A percentile compares a stretch with the other conserved stretches of the same genome.
Conservation (phyloP, 2,113 vertebrate species). For the Muntiacus reevesi region DNA sequence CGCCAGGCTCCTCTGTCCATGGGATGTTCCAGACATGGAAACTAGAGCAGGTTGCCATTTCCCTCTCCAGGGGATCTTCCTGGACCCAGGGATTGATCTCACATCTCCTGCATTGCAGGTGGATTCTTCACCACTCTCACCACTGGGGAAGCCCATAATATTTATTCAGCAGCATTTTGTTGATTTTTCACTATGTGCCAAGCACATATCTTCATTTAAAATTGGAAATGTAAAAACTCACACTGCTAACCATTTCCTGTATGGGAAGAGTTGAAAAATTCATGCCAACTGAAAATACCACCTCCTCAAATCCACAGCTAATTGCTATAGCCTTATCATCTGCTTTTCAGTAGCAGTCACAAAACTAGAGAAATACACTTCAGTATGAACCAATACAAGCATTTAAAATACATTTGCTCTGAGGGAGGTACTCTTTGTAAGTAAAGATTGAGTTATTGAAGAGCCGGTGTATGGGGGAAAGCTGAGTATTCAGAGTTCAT, state of each 20-base stretch:
- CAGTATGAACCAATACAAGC: neutral
- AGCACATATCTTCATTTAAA: neutral
- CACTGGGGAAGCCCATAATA: neutral
- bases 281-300: neutral
- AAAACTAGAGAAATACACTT: neutral
- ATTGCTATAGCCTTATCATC: neutral
- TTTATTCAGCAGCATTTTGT: neutral
- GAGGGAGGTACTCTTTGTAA: neutral
- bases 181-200: too few relatives aligned
- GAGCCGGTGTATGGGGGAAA: neutral
- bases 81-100: neutral
- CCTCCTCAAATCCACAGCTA: too few relatives aligned
- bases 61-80: neutral
- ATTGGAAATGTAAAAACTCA: neutral
- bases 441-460: neutral
- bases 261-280: neutral
- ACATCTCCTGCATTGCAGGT: neutral
- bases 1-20: neutral
- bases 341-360: neutral
- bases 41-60: neutral
- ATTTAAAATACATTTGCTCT: too few relatives aligned
- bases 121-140: neutral
- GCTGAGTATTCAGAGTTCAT: neutral
- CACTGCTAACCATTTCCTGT: neutral
- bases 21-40: neutral